These are phyloP conservation scores for Muscicapa comitata DNA, from an alignment of 2,797 vertebrate genomes.

Conservation along the genomic window DNA sequence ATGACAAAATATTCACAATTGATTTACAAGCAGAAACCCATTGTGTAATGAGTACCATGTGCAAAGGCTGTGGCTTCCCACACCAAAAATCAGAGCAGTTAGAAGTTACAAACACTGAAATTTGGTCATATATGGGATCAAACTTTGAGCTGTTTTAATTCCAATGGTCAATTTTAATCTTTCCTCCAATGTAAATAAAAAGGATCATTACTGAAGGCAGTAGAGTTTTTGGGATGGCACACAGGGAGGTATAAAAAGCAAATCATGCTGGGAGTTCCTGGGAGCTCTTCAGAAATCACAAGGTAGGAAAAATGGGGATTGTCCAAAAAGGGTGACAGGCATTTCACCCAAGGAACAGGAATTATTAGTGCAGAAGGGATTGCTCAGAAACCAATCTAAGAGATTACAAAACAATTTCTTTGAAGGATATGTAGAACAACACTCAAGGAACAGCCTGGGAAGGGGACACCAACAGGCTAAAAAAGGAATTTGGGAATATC, in stretches of 20 bases:
- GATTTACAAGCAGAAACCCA: neutral
- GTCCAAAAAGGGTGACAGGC: neutral
- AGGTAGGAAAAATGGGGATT: neutral
- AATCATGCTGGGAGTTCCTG: neutral
- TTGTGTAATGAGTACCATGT: neutral
- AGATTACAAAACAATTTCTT: neutral
- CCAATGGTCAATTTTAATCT: neutral
- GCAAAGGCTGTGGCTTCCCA: neutral
- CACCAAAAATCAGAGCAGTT: neutral
- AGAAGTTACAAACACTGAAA: neutral
- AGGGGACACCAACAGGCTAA: fast-evolving
- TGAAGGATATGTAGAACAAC: neutral
- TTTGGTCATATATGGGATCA: fast-evolving
- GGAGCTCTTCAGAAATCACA: neutral
- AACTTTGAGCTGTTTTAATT: neutral
- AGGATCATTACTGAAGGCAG: neutral
- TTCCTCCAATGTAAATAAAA: neutral
- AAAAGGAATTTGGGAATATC: neutral
- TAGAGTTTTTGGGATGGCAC: neutral
- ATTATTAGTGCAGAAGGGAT: neutral
- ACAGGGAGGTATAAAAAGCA: neutral
- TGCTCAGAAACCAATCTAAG: neutral
- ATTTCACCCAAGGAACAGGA: neutral
- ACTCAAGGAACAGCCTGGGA: neutral
- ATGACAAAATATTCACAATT: neutral